Evolutionary conservation across 2,888 invertebrate genomes (phyloP).

Genomic region (Epinotia demarniana): DNA sequence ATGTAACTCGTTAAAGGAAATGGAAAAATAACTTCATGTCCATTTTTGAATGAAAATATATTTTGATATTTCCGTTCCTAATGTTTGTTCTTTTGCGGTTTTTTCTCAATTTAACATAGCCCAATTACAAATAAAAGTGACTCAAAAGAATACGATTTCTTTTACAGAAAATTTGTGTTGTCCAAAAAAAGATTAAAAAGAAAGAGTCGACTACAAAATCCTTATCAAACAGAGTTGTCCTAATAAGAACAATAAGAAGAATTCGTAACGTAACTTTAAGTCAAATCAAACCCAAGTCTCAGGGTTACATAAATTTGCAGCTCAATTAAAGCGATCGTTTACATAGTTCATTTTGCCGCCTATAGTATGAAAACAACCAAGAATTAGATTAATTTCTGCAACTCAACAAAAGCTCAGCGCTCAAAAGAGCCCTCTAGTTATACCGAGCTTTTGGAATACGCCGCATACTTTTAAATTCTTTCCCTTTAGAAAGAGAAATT

Average conservation of each 20-base stretch:
- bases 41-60: slow-evolving; percentile 9
- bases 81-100: too few relatives aligned
- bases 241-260: too few relatives aligned
- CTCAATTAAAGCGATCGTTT: too few relatives aligned
- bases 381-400: slow-evolving; percentile 13
- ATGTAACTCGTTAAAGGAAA: slow-evolving; percentile 32
- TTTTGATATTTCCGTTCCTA: neutral
- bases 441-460: slow-evolving; percentile 1
- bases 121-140: too few relatives aligned
- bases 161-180: too few relatives aligned
- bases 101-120: neutral
- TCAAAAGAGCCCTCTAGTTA: slow-evolving; percentile 9
- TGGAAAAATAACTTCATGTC: slow-evolving; percentile 11
- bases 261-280: too few relatives aligned
- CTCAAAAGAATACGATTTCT: too few relatives aligned
- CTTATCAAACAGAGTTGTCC: too few relatives aligned
- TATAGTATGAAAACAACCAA: slow-evolving; percentile 1
- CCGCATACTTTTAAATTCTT: slow-evolving; percentile 22
- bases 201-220: too few relatives aligned
- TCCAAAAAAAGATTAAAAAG: too few relatives aligned
- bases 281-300: too few relatives aligned
- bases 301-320: too few relatives aligned
- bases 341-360: neutral
- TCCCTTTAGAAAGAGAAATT: slow-evolving; percentile 13
- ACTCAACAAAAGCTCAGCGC: neutral